Evolutionary conservation across 2,113 vertebrate genomes (phyloP).

Genomic region (Formicarius rufipectus): DNA sequence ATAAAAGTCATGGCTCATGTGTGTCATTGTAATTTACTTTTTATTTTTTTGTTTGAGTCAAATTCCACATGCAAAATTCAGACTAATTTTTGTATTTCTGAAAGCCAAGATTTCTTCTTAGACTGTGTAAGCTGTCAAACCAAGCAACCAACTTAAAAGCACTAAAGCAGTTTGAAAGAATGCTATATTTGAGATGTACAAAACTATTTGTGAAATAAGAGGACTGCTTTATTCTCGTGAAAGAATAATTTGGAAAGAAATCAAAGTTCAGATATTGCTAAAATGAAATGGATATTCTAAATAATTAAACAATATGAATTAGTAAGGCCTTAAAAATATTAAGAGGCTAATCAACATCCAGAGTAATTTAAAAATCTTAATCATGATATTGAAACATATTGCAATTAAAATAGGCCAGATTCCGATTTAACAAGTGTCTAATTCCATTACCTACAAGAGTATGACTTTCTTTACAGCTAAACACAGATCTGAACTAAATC

Average conservation of each 20-base stretch:
- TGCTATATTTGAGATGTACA: slow-evolving; percentile 32
- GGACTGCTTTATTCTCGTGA: neutral
- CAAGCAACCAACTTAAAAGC: slow-evolving; percentile 47
- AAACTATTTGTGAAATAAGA: neutral
- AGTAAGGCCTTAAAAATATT: neutral
- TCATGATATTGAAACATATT: neutral
- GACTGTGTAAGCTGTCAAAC: slow-evolving; percentile 22
- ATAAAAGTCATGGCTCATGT: neutral
- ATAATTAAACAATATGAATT: neutral
- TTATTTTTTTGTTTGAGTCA: neutral
- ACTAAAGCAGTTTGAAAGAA: slow-evolving; percentile 17
- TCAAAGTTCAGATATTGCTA: neutral
- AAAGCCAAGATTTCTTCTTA: neutral
- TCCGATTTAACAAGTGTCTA: neutral
- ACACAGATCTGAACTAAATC: neutral
- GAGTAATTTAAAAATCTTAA: neutral
- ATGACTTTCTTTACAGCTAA: neutral
- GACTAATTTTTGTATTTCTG: neutral
- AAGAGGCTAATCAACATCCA: neutral
- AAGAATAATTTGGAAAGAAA: neutral
- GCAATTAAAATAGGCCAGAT: neutral
- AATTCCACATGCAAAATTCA: neutral
- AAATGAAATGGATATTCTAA: neutral
- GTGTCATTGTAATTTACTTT: neutral
- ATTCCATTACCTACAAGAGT: neutral